These are phyloP conservation scores for Mastigias papua DNA, from an alignment of 30 jellyfish, hydroid and myxozoan species.

Conservation along the genomic window DNA sequence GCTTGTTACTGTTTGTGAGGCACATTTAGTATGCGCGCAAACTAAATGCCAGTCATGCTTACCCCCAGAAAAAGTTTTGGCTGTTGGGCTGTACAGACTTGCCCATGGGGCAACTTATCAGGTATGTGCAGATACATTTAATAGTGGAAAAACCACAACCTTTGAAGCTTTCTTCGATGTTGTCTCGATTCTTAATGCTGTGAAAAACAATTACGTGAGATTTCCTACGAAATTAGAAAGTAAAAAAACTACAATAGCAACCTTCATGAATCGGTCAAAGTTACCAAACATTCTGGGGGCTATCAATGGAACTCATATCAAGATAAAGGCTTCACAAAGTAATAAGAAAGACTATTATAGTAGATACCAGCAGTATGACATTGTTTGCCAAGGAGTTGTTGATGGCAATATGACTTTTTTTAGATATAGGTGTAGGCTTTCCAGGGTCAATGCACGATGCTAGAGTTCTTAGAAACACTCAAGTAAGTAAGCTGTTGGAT, in stretches of 20 bases:
- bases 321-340: conserved; percentile 23
- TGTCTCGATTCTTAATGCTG: conserved; percentile 12
- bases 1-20: conserved; percentile 3
- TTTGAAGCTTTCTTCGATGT: conserved; percentile 36
- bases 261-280: conserved; percentile 22
- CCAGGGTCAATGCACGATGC: conserved; percentile 61
- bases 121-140: conserved; percentile 44
- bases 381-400: conserved; percentile 58
- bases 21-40: conserved; percentile 3
- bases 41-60: conserved; percentile 4
- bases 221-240: conserved; percentile 22
- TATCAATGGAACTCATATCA: conserved; percentile 50
- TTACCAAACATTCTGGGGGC: conserved; percentile 64
- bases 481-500: neutral
- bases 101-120: conserved; percentile 42
- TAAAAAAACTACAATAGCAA: conserved; percentile 8
- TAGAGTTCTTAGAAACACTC: conserved; percentile 34
- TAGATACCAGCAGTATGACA: conserved; percentile 22
- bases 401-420: conserved; percentile 43
- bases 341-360: conserved; percentile 37
- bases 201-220: conserved; percentile 14
- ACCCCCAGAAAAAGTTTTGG: conserved; percentile 42
- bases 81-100: conserved; percentile 51
- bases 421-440: conserved; percentile 50
- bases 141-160: conserved; percentile 45